A percentile compares a stretch with the other conserved stretches of the same genome.
These are phyloP conservation scores for Thyatira batis DNA, from an alignment of 2,888 invertebrate species.

Conservation along the genomic window DNA sequence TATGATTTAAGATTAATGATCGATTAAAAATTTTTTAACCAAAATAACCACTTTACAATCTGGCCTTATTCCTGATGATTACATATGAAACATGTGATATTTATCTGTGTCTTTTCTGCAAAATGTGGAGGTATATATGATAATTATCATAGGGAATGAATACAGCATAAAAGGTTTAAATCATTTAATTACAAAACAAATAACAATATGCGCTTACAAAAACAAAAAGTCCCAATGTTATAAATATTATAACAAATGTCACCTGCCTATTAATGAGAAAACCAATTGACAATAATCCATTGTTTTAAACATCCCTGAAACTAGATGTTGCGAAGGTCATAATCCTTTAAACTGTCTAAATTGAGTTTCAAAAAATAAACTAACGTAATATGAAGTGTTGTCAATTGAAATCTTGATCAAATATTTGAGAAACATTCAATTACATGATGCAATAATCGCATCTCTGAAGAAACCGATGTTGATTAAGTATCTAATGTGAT, in stretches of 20 bases:
- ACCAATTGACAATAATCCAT: constrained; percentile 5
- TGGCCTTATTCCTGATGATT: too few species aligned
- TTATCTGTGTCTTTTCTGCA: too few species aligned
- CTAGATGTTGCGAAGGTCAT: too few species aligned
- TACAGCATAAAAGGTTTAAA: neutral
- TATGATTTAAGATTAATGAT: too few species aligned
- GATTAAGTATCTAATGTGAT: too few species aligned
- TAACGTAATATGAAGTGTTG: too few species aligned
- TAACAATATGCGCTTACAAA: constrained; percentile 1
- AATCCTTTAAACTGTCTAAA: too few species aligned
- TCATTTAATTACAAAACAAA: neutral
- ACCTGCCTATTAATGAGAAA: constrained; percentile 12
- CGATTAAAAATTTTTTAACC: too few species aligned
- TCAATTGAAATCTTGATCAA: neutral
- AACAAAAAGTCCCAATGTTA: constrained; percentile 43
- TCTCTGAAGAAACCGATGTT: neutral
- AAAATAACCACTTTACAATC: too few species aligned
- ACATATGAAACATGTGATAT: too few species aligned
- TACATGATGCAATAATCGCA: neutral
- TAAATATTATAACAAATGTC: constrained; percentile 75
- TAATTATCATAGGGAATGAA: neutral
- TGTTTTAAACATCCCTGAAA: constrained; percentile 30
- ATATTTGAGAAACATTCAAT: neutral
- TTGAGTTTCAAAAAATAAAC: too few species aligned
- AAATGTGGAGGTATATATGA: too few species aligned